phyloP scores from a whole-genome alignment of 2,797 vertebrate genomes.

The Margarornis squamiger region DNA sequence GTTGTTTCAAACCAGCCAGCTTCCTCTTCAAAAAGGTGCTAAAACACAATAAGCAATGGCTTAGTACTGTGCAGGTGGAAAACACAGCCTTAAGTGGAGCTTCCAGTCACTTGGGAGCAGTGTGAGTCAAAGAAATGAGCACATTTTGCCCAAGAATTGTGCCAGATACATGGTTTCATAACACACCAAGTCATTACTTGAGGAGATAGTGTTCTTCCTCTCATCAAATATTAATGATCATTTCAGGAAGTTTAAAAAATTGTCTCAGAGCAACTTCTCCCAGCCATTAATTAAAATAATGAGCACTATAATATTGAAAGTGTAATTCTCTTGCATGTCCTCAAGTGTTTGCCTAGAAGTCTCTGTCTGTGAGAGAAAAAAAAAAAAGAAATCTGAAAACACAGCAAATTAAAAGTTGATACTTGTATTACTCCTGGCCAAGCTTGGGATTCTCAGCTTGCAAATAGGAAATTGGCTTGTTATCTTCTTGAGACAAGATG shows the following conservation, averaged over 20 bases:
- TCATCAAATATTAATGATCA: constrained; percentile 76
- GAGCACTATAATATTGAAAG: constrained; percentile 73
- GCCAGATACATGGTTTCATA: constrained; percentile 9
- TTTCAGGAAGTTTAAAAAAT: constrained; percentile 77
- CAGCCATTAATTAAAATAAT: constrained; percentile 78
- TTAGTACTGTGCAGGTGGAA: background rate
- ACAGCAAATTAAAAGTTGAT: constrained; percentile 73
- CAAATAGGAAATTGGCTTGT: constrained; percentile 46
- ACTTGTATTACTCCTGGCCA: constrained; percentile 59
- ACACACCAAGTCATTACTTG: constrained; percentile 63
- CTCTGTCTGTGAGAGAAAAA: constrained; percentile 52
- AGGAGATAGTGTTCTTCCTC: constrained; percentile 70
- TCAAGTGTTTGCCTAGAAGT: constrained; percentile 74
- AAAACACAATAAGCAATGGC: background rate
- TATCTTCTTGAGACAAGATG: constrained; percentile 22
- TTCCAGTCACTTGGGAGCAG: background rate
- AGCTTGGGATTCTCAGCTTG: constrained; percentile 48
- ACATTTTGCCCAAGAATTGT: constrained; percentile 20
- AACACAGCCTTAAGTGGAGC: background rate
- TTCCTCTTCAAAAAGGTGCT: background rate
- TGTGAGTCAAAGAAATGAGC: background rate
- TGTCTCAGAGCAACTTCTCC: constrained; percentile 72
- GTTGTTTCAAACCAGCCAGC: background rate
- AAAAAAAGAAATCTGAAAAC: constrained; percentile 67
- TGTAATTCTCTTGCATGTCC: constrained; percentile 74